A percentile compares a stretch with the other conserved stretches of the same genome.
Conservation (phyloP, 2,113 vertebrate species). For the Cololabis saira region DNA sequence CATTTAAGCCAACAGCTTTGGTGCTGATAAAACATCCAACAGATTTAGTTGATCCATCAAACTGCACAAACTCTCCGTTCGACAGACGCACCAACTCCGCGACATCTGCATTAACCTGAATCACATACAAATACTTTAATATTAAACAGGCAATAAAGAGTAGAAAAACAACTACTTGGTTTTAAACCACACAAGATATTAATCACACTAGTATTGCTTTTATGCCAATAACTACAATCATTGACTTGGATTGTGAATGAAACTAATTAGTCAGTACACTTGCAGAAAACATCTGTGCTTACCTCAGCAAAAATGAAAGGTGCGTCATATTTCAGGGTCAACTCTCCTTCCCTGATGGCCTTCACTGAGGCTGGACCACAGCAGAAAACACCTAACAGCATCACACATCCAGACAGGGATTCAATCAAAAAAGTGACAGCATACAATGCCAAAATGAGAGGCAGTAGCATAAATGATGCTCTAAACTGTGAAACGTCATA, state of each 20-base stretch:
- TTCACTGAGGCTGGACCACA: constrained; percentile 88
- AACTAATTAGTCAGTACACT: not conserved
- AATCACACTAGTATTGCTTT: not conserved
- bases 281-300: constrained; percentile 36
- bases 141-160: not conserved
- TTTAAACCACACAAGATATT: not conserved
- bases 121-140: not conserved
- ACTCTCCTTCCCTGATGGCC: constrained; percentile 88
- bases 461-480: not conserved
- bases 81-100: constrained; percentile 79
- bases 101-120: constrained; percentile 84
- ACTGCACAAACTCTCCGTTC: constrained; percentile 67
- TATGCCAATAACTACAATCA: not conserved
- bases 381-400: constrained; percentile 81
- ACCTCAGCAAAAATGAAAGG: constrained; percentile 93
- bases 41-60: constrained; percentile 55
- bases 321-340: constrained; percentile 85
- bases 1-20: constrained; percentile 86
- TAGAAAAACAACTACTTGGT: too few relatives aligned
- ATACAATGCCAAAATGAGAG: not conserved
- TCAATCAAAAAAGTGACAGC: not conserved
- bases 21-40: constrained; percentile 91
- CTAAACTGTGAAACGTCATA: too few relatives aligned
- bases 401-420: not conserved
- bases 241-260: not conserved